These are phyloP conservation scores for Podotricha telesiphe DNA, from an alignment of 2,888 invertebrate species.

Conservation along the genomic window DNA sequence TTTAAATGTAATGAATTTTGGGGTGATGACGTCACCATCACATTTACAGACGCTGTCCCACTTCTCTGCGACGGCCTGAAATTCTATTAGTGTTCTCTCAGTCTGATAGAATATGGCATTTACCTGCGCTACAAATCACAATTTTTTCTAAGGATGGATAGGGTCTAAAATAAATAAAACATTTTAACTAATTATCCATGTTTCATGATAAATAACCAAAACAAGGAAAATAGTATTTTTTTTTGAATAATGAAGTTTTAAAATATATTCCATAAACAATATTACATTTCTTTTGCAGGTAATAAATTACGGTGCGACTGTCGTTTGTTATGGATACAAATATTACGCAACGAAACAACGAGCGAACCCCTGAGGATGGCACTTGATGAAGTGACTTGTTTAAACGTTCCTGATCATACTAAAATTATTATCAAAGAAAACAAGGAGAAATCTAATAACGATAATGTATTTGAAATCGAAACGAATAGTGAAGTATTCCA, in stretches of 20 bases:
- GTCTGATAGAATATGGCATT: no score
- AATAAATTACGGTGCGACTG: slow-evolving; percentile 92
- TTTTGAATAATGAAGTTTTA: neutral
- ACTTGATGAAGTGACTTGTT: slow-evolving; percentile 88
- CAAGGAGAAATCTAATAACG: slow-evolving; percentile 46
- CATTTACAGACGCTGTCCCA: no score
- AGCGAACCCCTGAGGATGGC: slow-evolving; percentile 86
- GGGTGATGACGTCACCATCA: no score
- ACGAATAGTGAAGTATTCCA: slow-evolving; percentile 55
- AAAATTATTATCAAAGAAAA: neutral
- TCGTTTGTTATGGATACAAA: slow-evolving; percentile 90
- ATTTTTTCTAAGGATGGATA: no score
- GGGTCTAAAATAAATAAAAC: no score
- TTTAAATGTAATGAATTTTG: no score
- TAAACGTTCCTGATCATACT: slow-evolving; percentile 31
- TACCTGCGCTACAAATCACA: no score
- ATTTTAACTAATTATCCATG: no score
- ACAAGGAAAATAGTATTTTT: neutral
- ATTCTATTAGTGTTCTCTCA: no score
- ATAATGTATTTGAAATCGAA: slow-evolving; percentile 57
- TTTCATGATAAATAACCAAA: no score
- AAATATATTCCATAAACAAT: slow-evolving; percentile 11
- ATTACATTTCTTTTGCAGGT: slow-evolving; percentile 80
- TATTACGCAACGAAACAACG: slow-evolving; percentile 88
- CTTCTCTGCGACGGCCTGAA: no score